Conservation (phyloP, 2,888 invertebrate genomes). For the Pristionchus maxplancki region DNA sequence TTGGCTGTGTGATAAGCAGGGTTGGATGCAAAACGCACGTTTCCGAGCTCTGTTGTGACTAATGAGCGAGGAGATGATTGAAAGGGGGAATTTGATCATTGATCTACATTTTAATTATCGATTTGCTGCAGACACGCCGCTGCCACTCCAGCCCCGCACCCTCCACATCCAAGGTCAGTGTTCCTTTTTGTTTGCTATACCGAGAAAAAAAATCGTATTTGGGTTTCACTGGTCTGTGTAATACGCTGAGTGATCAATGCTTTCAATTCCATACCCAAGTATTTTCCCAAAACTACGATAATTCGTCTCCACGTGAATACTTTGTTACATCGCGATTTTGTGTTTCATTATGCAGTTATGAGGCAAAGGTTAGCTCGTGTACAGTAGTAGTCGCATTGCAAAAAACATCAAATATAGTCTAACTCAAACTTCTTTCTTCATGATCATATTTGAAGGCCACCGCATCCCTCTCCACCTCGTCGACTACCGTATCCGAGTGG, state of each 20-base stretch:
- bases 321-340: background rate
- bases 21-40: background rate
- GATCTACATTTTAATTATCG: background rate
- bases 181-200: no score
- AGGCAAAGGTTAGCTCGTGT: no score
- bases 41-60: background rate
- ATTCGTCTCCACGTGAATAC: no score
- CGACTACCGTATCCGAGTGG: conserved; percentile 22
- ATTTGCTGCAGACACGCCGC: background rate
- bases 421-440: no score
- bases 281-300: no score
- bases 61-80: background rate
- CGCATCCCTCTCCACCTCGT: background rate
- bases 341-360: background rate
- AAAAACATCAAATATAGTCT: no score
- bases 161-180: conserved; percentile 37
- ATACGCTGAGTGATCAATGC: no score
- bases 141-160: conserved; percentile 45
- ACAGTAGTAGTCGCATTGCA: no score
- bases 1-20: background rate
- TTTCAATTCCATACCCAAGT: no score
- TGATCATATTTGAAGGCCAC: no score
- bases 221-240: no score
- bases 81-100: background rate
- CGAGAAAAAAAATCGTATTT: no score